Evolutionary conservation across 2,888 invertebrate species (phyloP).

Genomic region (Alitta virens): DNA sequence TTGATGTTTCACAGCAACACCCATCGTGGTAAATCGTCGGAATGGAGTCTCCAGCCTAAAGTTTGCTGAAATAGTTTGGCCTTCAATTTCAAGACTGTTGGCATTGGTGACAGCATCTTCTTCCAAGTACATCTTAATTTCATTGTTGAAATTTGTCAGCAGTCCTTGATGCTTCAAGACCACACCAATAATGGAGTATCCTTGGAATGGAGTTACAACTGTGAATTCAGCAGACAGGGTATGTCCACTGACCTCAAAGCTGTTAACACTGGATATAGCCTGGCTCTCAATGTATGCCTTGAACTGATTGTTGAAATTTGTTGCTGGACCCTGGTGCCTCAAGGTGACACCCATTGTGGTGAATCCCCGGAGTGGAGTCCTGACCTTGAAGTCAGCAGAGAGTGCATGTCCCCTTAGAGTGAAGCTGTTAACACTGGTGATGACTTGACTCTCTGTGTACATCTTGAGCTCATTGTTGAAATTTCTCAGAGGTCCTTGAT

Average conservation of each 20-base stretch:
- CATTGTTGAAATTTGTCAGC: background rate
- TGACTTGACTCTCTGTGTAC: background rate
- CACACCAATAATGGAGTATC: background rate
- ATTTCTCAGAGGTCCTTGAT: conserved; percentile 14
- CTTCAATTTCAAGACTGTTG: background rate
- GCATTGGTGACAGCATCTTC: background rate
- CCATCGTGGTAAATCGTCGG: background rate
- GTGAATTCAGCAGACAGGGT: background rate
- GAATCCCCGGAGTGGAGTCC: background rate
- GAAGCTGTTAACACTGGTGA: background rate
- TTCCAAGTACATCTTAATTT: background rate
- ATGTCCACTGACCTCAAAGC: background rate
- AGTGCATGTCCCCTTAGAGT: background rate
- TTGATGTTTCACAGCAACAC: background rate
- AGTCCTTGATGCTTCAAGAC: background rate
- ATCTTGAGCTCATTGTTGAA: conserved; percentile 14
- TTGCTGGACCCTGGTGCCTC: conserved; percentile 20
- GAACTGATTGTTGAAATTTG: conserved; percentile 15
- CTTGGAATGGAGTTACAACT: background rate
- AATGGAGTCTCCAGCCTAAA: background rate
- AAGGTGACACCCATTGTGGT: background rate
- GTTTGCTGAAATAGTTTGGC: background rate
- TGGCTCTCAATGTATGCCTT: background rate
- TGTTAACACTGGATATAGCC: background rate
- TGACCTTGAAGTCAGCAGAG: background rate